Evolutionary conservation across 1,140 invertebrate species (phyloP).

Genomic region (Diprion similis): DNA sequence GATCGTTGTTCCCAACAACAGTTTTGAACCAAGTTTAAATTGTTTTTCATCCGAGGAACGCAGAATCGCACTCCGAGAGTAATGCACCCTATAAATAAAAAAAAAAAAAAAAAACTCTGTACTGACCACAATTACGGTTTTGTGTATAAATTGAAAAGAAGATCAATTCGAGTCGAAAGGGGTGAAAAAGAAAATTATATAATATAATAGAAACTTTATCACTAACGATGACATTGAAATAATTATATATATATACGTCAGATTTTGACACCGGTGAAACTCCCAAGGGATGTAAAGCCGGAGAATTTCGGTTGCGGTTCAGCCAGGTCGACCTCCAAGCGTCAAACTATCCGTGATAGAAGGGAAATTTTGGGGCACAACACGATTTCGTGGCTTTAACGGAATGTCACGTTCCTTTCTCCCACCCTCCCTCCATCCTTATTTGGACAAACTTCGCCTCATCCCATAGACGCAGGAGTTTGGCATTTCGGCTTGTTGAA

Average conservation of each 20-base stretch:
- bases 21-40: slow-evolving; percentile 2
- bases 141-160: no score
- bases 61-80: no score
- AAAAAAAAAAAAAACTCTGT: no score
- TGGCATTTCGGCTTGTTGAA: no score
- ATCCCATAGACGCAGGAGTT: no score
- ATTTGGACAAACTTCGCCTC: not conserved
- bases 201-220: no score
- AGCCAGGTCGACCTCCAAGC: not conserved
- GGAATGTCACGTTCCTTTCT: not conserved
- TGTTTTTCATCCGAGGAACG: not conserved
- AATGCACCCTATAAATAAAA: no score
- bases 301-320: not conserved
- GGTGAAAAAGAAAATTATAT: no score
- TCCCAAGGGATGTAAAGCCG: not conserved
- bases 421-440: not conserved
- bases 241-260: no score
- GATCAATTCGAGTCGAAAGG: no score
- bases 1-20: not conserved
- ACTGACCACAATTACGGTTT: no score
- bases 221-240: no score
- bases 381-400: not conserved
- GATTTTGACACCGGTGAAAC: not conserved
- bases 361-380: not conserved
- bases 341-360: not conserved